Base-by-base conservation (phyloP, 2,888 invertebrate species). In the Hyppa rectilinea region DNA sequence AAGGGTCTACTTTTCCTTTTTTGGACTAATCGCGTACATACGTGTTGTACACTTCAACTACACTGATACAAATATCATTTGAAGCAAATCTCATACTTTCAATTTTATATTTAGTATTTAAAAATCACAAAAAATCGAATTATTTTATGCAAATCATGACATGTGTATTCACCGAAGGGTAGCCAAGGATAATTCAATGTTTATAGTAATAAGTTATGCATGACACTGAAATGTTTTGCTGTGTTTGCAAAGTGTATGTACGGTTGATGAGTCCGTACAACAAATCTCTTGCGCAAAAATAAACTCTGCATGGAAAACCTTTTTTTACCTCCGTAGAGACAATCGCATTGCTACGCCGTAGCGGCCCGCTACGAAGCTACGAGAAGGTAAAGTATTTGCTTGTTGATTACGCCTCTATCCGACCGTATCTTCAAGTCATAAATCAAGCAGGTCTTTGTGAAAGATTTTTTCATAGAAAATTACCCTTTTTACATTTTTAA, bases 301-400 rank as follows among this genome's bases (percentile, higher is more conserved):
- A 47, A 49, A 26, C 9, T 23, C 29, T 38, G 23, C 23, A 36
- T 31, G 45, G n/a, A 66, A 60, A 66, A 29, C 1, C 29, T 49
- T 45, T 64, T n/a, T 47, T 29, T 58, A 23, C 20, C n/a, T 47
- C 9, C 23, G 26, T 43, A 62, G n/a, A 62, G 23, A 61, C 31
- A 65, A 43, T 66, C 38, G 17, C 17, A 53, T 20, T 38, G 53
- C 79, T 78, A 78, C 78, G 74, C 23, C 55, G 65, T 73, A 73
- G 68, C 59, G 9, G 36, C 4, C 9, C 9, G 36, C 69, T 77
- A 69, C 60, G 52, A 58, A 36, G 55, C 55, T 78, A 67, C 59
- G 59, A 29, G 40, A 34, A 45, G 17, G 47, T 56, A 40, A 71
- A 47, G 17, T 59, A 52, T 71, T 65, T 65, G 47, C 59, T 59